A percentile compares a stretch with the other conserved stretches of the same genome.
Evolutionary conservation across 2,888 invertebrate species (phyloP).

Genomic region (Parthenolecanium corni): DNA sequence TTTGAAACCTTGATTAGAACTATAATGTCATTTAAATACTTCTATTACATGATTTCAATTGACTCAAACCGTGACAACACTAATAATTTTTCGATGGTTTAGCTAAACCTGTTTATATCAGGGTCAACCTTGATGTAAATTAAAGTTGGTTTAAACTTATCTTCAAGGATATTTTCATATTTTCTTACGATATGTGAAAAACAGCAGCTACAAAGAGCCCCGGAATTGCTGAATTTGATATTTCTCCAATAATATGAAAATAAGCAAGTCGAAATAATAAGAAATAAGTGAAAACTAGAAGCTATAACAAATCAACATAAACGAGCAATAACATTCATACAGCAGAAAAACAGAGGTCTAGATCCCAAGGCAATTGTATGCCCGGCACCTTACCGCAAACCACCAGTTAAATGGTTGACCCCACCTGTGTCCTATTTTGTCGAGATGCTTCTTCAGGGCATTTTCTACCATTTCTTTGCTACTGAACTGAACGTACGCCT

Average conservation of each 20-base stretch:
- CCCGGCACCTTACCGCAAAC: constrained; percentile 20
- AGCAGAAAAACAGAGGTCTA: constrained; percentile 2
- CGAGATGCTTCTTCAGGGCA: constrained; percentile 97
- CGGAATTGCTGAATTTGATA: not conserved
- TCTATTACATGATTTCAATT: too few relatives aligned
- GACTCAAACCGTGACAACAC: too few relatives aligned
- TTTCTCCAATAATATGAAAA: not conserved
- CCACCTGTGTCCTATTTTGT: constrained; percentile 99
- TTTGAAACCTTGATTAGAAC: too few relatives aligned
- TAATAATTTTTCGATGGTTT: too few relatives aligned
- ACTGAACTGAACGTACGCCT: constrained; percentile 99
- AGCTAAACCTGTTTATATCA: too few relatives aligned
- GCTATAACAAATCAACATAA: not conserved
- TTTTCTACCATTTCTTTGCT: constrained; percentile 93
- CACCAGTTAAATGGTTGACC: constrained; percentile 42
- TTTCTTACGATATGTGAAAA: not conserved
- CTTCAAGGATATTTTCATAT: too few relatives aligned
- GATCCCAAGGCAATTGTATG: constrained; percentile 12
- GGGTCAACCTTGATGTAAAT: too few relatives aligned
- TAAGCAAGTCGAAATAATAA: not conserved
- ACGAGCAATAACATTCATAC: not conserved
- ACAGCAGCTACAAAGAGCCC: not conserved
- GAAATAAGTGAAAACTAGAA: not conserved
- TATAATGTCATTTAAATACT: too few relatives aligned
- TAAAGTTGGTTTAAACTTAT: too few relatives aligned